Evolutionary conservation across 1,140 invertebrate species (phyloP), one percentile per base, ranked within the genome.

Genomic region (Plutomurus gul): DNA sequence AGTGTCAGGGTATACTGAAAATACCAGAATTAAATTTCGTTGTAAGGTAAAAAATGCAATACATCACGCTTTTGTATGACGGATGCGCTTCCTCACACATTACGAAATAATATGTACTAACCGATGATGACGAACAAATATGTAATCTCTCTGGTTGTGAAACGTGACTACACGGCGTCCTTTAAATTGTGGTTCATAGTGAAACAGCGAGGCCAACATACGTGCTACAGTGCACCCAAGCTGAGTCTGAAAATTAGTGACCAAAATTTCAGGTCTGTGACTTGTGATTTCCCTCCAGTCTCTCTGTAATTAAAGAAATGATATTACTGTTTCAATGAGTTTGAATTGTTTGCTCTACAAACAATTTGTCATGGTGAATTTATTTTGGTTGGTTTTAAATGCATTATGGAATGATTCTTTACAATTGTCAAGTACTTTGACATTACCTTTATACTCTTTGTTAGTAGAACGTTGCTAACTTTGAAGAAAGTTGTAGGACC

Each of bases 131-230:
- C 98, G 90, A 85, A 99, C 98, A 87, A 99, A 99, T 84, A 99
- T 97, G 84, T 97, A 99, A 89, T 99, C 98, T 79, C 98, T 89
- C 86, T 99, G 98, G 89, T 99, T 99, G 86, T 99, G 98, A 86
- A 99, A 99, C 16, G 98, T 99, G 16, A 97, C 95, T 3, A 93
- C 96, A 82, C 97, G 89, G 18, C 96, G 89, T 1, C 97, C 97
- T 84, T 92, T 91, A 86, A 98, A 99, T 85, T 99, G 91, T 0
- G 98, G 97, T 85, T 97, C 92, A 87, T 96, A 96, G 86, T 99
- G 97, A 88, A 99, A 99, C 11, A 99, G 86, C 0, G 96, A 93
- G n/a, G 95, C 95, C 56, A 99, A 88, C 94, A 99, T 96, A 81
- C 97, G 90, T 6, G 93, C 94, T 47, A 99, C 90, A 2, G 93